Base-by-base conservation (phyloP, 1,140 invertebrate genomes). In the Brachionus sp. region DNA sequence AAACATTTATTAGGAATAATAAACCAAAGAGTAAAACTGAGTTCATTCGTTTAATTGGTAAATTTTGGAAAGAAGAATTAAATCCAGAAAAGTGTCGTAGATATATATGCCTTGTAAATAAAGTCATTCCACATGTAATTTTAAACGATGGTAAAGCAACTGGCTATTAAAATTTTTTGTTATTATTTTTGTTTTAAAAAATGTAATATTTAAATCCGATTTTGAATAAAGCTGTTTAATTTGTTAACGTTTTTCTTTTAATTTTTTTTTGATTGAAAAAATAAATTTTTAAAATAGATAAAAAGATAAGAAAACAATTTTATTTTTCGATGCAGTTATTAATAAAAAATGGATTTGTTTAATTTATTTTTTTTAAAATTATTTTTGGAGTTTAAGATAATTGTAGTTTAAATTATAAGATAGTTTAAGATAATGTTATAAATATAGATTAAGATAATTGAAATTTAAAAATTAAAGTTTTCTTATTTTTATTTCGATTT, bases 91-190 rank as follows among this genome's bases (percentile, higher is more conserved):
- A 70, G 35, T 70, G 66, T 70, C 29, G 10, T 37, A 70, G 66
- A 37, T 70, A 70, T 70, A 39, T 70, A 19, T 39, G n/a, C 37
- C 66, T 39, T 70, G 35, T 70, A 37, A 19, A 70, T 13, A 70
- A 37, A 70, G 66, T 70, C 29, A 70, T 70, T 37, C 66, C 66
- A 37, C 66, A 70, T 70, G 66, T 37, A 19, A 70, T 70, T 70
- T 37, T 70, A 37, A 70, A 70, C 37, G 35, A 70, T 35, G 35
- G 35, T 35, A 70, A 70, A 70, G 66, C 35, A 37, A 70, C 66
- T 37, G 66, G 35, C 19, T 70, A 37, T 70, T 66, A 35, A 66
- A 66, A 53, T 53, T 53, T 53, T 53, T 50, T 50, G 46, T 50
- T 53, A 46, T 46, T 46, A 46, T 46, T 46, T 46, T 46, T 46